Evolutionary conservation across 1,140 invertebrate species (phyloP), one percentile per base, ranked within the genome.

Genomic region (Rhynchophorus ferrugineus): DNA sequence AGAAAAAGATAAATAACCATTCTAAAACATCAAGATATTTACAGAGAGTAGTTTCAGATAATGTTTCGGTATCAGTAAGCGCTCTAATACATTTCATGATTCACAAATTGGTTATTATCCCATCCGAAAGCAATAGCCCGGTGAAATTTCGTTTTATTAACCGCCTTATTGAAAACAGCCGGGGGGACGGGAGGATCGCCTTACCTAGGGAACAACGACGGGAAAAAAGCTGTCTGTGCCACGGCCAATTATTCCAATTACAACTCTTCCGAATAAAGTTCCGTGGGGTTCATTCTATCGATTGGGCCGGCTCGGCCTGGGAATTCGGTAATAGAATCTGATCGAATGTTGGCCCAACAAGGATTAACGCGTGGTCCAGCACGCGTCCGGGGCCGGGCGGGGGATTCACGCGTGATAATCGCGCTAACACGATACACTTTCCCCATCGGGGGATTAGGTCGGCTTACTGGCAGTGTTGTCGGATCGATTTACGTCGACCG

Each of bases 331-430:
- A 54, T 48, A 50, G 47, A 54, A 54, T 54, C 51, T 54, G 51
- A 54, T 54, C 36, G 51, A 47, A 44, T 62, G 60, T 62, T 62
- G 58, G 49, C 9, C 54, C 60, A 62, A 62, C 60, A 60, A 48
- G 56, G 59, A 51, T 60, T 58, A 59, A 57, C 46, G 56, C 50
- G 44, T 52, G 62, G 56, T 49, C 51, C 38, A 49, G 51, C 55
- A 52, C 51, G 57, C 43, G 60, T 38, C 59, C 41, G 44, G 54
- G 41, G 54, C 43, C 49, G 51, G 47, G 47, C 46, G 35, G 49
- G 57, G 52, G 53, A 61, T 61, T 59, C 59, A 59, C 63, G 63
- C 63, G 63, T 63, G 61, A 65, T 65, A 65, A 65, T 65, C 63
- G 60, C 56, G 54, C 63, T 65, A 63, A 65, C 59, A 61, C 61